A percentile compares a stretch with the other conserved stretches of the same genome.
Evolutionary conservation across 2,888 invertebrate genomes (phyloP).

Genomic region (Sminthurides aquaticus): DNA sequence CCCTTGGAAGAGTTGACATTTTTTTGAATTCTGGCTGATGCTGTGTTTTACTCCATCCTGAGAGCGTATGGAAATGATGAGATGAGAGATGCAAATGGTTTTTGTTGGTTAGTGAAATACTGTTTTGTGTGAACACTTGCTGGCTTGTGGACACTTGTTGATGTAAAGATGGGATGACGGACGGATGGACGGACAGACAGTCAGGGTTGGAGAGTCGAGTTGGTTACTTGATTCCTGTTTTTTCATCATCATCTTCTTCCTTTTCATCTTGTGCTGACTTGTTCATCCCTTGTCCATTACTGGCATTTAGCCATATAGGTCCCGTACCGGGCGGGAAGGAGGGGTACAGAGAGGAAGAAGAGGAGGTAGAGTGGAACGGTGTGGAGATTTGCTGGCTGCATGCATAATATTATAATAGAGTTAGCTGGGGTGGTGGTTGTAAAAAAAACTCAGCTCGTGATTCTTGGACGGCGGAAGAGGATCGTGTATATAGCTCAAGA

Average conservation of each 20-base stretch:
- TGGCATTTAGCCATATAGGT: neutral
- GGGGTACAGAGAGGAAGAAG: neutral
- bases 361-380: neutral
- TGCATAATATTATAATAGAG: neutral
- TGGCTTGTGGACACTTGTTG: neutral
- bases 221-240: too few species aligned
- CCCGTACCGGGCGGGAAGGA: neutral
- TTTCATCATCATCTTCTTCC: too few species aligned
- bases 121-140: neutral
- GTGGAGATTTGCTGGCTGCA: neutral
- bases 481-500: neutral
- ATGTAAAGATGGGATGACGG: neutral
- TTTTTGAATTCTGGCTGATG: neutral
- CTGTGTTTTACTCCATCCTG: too few species aligned
- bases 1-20: neutral
- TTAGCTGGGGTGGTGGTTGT: neutral
- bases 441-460: constrained; percentile 7
- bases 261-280: too few species aligned
- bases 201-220: neutral
- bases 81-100: too few species aligned
- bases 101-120: neutral
- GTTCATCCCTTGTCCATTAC: too few species aligned
- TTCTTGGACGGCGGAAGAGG: neutral
- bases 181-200: neutral
- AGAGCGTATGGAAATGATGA: neutral